These are phyloP conservation scores for Schizothorax lantsangensis DNA, from an alignment of 2,797 vertebrate species.

Conservation along the genomic window DNA sequence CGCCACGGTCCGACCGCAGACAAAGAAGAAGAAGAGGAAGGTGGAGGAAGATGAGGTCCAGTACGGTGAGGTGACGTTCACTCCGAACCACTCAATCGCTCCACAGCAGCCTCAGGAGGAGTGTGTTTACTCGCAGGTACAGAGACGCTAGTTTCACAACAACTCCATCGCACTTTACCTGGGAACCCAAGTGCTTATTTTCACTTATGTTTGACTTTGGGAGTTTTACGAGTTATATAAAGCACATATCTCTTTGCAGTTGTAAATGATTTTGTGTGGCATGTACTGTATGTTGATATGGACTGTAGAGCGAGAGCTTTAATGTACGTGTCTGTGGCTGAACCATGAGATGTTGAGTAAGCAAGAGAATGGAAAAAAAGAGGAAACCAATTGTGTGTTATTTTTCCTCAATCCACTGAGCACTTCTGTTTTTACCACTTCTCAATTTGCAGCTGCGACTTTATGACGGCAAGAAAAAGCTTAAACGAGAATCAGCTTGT, in stretches of 20 bases:
- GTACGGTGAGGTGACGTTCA: slow-evolving; percentile 28
- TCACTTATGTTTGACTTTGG: not conserved
- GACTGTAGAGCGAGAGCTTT: not conserved
- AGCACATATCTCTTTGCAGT: not conserved
- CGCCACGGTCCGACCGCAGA: not conserved
- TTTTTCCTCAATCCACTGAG: not conserved
- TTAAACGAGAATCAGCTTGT: too few species aligned
- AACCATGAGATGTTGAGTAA: not conserved
- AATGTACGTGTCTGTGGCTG: not conserved
- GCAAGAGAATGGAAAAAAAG: not conserved
- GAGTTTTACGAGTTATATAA: not conserved
- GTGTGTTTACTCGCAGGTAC: slow-evolving; percentile 15
- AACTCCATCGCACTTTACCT: not conserved
- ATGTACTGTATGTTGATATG: not conserved
- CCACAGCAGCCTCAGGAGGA: not conserved
- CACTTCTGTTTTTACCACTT: not conserved
- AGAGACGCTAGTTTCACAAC: not conserved
- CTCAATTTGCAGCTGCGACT: not conserved
- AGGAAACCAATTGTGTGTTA: not conserved
- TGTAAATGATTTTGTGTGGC: not conserved
- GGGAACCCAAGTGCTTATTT: not conserved
- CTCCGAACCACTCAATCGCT: rapidly evolving
- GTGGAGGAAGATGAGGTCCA: not conserved
- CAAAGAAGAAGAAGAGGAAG: not conserved
- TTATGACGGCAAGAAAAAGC: too few species aligned